Evolutionary conservation across 2,113 vertebrate genomes (phyloP), one percentile per base, ranked within the genome.

Genomic region (Burhinus bistriatus): DNA sequence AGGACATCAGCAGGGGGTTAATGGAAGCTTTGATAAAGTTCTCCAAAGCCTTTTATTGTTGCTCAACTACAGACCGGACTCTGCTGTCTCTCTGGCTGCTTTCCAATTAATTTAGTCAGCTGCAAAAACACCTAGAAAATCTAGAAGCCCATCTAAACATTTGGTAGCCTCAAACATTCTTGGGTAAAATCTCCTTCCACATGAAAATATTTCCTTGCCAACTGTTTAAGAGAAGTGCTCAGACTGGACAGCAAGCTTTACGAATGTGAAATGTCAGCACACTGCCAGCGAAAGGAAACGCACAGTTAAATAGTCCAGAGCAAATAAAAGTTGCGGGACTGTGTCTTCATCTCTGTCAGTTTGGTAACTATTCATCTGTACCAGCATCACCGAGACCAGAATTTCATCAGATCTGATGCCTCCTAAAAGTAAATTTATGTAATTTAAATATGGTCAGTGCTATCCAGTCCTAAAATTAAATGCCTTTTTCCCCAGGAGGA

Each of bases 1-100:
- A 97, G 95, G 96, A 95, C 83, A 97, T 71, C 96, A 94, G 97
- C 89, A 66, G 96, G 97, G 91, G 95, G 97, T 96, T 98, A 98
- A 98, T 97, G 82, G 93, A 95, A 95, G 91, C 96, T 97, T 98
- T 98, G 96, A 98, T 97, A 97, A 97, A 95, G 95, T 96, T 96
- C 92, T 96, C 93, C 52, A 26, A 94, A 96, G 97, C 94, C 96
- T 97, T 96, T 97, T 92, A 95, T 83, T 95, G 96, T 97, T 96
- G 94, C 94, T 98, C 94, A 97, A 93, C 95, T 97, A 87, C 89
- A 59, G 92, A 96, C 89, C 15, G 73, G 95, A 96, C 83, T 95
- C 95, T 75, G 77, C 95, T 93, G 94, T 92, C 89, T 91, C 95
- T 81, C 86, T 87, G 91, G 80, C 93, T 94, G 62, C 81, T 95